Base-by-base conservation (phyloP, 2,797 vertebrate genomes). In the Manis crassicaudata region DNA sequence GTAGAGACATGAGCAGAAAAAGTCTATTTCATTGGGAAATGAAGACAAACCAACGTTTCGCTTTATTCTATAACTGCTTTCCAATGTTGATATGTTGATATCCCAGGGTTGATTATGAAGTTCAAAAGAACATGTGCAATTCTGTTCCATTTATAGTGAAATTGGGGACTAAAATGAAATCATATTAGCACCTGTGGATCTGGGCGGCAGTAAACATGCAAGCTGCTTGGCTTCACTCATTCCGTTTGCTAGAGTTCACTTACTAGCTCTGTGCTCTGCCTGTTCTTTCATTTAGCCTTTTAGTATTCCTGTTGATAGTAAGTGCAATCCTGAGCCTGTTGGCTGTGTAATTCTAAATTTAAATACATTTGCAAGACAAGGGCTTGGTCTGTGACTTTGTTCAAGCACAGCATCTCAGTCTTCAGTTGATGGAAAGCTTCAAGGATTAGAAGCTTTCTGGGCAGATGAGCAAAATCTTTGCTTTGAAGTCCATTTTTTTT, bases 401-500 rank as follows among this genome's bases (percentile, higher is more conserved):
- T 81, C 60, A 37, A 79, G 60, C 13, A 54, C 58, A 17, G 43
- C 0, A 9, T 90, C 52, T 82, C 20, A 43, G 54, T 32, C 89
- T 70, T 89, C 32, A 46, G 29, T 43, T 70, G 67, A n/a, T 20
- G 58, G 72, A n/a, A 85, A 82, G 35, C 43, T 56, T 80, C 46
- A 52, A 3, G 72, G 23, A 85, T 62, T 29, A 92, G 72, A 23
- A 25, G 63, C 23, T 83, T 82, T 91, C 88, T 70, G 40, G 72
- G 58, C 46, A 73, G 63, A 88, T 29, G 37, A 88, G 54, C 8
- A 40, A 54, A 76, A 76, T 76, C 63, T 94, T 62, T 32, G 11
- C 84, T 86, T 32, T 50, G 43, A 90, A 88, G 68, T 88, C 77
- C n/a, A 29, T 94, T 77, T 85, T 77, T 85, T 79, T 92, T 63